These are phyloP conservation scores for Adrianichthys oophorus DNA, from an alignment of 2,797 vertebrate genomes.

Conservation along the genomic window DNA sequence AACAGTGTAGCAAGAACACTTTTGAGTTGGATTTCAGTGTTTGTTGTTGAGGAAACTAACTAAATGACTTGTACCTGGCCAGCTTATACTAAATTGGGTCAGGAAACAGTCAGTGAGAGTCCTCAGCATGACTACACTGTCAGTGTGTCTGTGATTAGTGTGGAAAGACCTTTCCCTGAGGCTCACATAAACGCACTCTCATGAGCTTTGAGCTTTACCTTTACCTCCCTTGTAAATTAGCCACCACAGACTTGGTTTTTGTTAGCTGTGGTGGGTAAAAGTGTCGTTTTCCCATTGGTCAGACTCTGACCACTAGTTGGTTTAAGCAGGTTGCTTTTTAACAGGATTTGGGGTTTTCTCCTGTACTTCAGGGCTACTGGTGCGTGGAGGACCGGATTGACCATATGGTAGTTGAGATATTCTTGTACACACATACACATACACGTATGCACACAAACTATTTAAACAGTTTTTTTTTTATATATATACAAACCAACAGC, in stretches of 20 bases:
- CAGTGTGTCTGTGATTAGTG: slow-evolving; percentile 7
- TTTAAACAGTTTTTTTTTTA: too few relatives aligned
- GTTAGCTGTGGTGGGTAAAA: slow-evolving; percentile 11
- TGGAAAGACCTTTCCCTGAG: slow-evolving; percentile 14
- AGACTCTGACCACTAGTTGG: neutral
- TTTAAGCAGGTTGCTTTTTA: neutral
- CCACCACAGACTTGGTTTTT: neutral
- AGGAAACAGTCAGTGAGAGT: slow-evolving; percentile 12
- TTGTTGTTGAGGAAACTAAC: slow-evolving; percentile 15
- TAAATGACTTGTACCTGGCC: slow-evolving; percentile 13
- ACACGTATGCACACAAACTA: too few relatives aligned
- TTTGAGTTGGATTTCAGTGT: slow-evolving; percentile 1
- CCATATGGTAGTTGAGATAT: too few relatives aligned
- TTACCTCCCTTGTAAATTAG: neutral
- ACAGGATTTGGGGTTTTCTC: slow-evolving; percentile 1
- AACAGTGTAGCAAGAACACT: slow-evolving; percentile 12
- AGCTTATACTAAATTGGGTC: slow-evolving; percentile 17
- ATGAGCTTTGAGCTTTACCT: slow-evolving; percentile 4
- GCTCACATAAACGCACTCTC: neutral
- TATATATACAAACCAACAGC: too few relatives aligned
- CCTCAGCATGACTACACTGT: slow-evolving; percentile 9
- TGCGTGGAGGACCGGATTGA: too few relatives aligned
- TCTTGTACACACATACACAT: too few relatives aligned
- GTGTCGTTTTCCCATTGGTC: neutral
- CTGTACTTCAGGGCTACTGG: slow-evolving; percentile 1